Evolutionary conservation across 2,888 invertebrate species (phyloP).

Genomic region (Girardia tigrina): DNA sequence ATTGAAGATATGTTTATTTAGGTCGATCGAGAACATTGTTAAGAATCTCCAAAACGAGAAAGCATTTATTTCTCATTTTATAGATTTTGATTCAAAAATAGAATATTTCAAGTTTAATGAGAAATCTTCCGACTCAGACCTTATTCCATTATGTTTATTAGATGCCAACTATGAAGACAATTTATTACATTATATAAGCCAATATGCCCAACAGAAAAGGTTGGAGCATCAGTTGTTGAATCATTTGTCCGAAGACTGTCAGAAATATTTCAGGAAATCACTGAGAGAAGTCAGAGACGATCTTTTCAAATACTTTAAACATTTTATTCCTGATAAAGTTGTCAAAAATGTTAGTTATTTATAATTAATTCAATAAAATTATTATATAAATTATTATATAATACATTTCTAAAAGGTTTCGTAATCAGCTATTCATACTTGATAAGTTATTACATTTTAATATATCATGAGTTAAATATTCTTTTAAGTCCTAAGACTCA

Average conservation of each 20-base stretch:
- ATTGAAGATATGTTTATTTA: too few species aligned
- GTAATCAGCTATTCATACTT: too few species aligned
- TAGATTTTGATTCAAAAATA: background rate
- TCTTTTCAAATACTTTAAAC: background rate
- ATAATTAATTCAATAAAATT: too few species aligned
- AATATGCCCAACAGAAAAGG: background rate
- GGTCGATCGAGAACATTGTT: background rate
- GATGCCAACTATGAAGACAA: background rate
- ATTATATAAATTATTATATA: too few species aligned
- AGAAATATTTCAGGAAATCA: conserved; percentile 9
- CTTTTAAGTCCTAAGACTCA: too few species aligned
- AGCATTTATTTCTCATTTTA: background rate
- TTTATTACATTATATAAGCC: background rate
- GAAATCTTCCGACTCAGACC: background rate
- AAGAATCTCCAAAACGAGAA: conserved; percentile 12
- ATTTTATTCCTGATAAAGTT: conserved; percentile 17
- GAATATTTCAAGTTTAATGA: background rate
- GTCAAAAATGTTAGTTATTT: background rate
- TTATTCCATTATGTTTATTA: background rate
- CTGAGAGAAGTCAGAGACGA: background rate
- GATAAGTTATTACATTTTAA: too few species aligned
- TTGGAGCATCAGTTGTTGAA: background rate
- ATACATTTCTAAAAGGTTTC: too few species aligned
- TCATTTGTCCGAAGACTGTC: background rate
- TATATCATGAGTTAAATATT: too few species aligned